Conservation (phyloP, 2,888 invertebrate species). For the Lasioglossum villosulum region DNA sequence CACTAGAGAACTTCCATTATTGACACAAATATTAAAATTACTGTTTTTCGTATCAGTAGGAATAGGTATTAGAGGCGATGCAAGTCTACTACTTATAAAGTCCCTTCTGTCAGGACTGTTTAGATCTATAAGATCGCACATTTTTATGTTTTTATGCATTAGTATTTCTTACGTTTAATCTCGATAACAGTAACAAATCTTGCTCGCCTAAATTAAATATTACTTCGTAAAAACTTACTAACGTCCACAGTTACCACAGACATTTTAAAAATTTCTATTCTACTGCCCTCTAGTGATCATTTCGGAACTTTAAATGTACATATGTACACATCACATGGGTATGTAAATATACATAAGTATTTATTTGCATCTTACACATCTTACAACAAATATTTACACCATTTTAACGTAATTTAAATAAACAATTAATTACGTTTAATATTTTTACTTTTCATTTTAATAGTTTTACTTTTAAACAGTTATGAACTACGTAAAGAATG, state of each 20-base stretch:
- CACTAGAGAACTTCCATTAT: conserved; percentile 15
- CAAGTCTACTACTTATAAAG: conserved; percentile 64
- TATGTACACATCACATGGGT: not conserved
- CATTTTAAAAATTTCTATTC: conserved; percentile 44
- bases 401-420: not conserved
- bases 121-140: conserved; percentile 81
- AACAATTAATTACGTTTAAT: not conserved
- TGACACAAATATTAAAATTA: conserved; percentile 27
- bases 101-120: conserved; percentile 74
- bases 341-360: not conserved
- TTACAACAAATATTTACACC: conserved; percentile 6
- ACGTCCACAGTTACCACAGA: conserved; percentile 40
- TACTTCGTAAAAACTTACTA: conserved; percentile 24
- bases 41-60: conserved; percentile 53
- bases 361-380: too few species aligned
- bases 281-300: conserved; percentile 22
- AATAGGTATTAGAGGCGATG: conserved; percentile 78
- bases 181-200: not conserved
- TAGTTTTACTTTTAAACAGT: not conserved
- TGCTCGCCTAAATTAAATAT: conserved; percentile 4
- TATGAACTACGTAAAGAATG: not conserved
- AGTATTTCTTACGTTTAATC: not conserved
- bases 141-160: conserved; percentile 43
- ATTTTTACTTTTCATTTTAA: not conserved
- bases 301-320: not conserved